Evolutionary conservation across 2,113 vertebrate genomes (phyloP).

Genomic region (Chaetodon trifascialis): DNA sequence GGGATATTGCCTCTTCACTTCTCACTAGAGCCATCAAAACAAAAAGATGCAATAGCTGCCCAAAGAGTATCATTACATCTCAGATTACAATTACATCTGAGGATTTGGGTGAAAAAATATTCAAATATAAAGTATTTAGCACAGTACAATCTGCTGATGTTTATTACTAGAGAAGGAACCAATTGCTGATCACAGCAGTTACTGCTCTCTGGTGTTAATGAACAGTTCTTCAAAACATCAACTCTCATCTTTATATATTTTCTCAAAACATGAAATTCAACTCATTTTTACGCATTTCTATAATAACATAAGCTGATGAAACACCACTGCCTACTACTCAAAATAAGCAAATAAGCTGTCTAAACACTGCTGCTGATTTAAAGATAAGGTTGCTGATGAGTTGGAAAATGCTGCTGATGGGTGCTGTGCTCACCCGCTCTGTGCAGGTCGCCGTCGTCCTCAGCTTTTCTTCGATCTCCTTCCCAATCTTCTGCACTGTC

Average conservation of each 20-base stretch:
- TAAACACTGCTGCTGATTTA: not conserved
- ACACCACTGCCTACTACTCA: not conserved
- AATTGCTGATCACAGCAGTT: slow-evolving; percentile 34
- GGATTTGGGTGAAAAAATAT: slow-evolving; percentile 52
- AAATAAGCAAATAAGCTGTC: not conserved
- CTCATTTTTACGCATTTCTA: slow-evolving; percentile 11
- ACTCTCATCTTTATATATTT: slow-evolving; percentile 5
- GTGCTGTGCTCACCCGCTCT: slow-evolving; percentile 87
- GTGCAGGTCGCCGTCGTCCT: slow-evolving; percentile 92
- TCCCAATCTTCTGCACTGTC: slow-evolving; percentile 97
- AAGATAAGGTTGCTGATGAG: not conserved
- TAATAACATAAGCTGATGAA: not conserved
- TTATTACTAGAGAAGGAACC: slow-evolving; percentile 38
- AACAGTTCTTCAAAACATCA: slow-evolving; percentile 6
- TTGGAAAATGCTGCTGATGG: not conserved
- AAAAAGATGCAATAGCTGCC: slow-evolving; percentile 43
- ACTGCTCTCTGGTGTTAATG: slow-evolving; percentile 3
- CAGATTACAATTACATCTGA: slow-evolving; percentile 39
- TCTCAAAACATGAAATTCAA: slow-evolving; percentile 24
- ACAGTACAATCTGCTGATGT: slow-evolving; percentile 5
- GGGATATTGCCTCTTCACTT: slow-evolving; percentile 19
- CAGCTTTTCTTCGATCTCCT: slow-evolving; percentile 98
- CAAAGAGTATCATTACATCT: slow-evolving; percentile 52
- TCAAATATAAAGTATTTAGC: slow-evolving; percentile 25
- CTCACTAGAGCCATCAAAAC: slow-evolving; percentile 58